Base-by-base conservation (phyloP, 35 echinoderm and acorn worm genomes). In the Holothuria glaberrima region DNA sequence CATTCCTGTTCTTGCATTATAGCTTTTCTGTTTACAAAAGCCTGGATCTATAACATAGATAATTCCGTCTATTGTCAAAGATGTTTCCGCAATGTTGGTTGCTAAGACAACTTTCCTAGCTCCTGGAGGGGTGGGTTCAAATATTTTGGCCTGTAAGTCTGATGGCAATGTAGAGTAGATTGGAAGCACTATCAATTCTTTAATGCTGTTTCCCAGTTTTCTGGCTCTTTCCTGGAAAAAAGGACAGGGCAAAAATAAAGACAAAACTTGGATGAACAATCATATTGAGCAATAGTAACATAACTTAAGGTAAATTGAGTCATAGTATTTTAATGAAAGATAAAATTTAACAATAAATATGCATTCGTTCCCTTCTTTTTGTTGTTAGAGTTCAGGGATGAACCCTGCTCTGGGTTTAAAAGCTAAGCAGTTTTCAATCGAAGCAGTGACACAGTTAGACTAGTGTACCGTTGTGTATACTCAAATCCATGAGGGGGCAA, bases 11-110 rank as follows among this genome's bases (percentile, higher is more conserved):
- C 95, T 92, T 18, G 95, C 95, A 88, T 97, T 97, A 70, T 97
- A 97, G 33, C 95, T 97, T 87, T 97, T 97, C 95, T 97, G 95
- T 57, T 97, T 97, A 59, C 93, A 94, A 65, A 94, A 97, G 24
- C 92, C 95, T 0, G 92, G 95, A 69, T 97, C 95, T 59, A 97
- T 97, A 32, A 97, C 92, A 48, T 92, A 97, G 76, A 94, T 90
- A 75, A 97, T 97, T 30, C 95, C 92, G 34, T 97, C 95, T 34
- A 97, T 97, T 20, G 95, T 97, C 78, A 97, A 60, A 4, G 95
- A 97, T 6, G 95, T 97, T 87, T 97, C 95, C 7, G 95, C 95
- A 12, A 97, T 97, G 92, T 97, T 97, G 34, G 95, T 97, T 10
- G 95, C 95, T 54, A 97, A 86, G 71, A 97, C 68, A 30, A 97